Evolutionary conservation across 2,113 vertebrate species (phyloP).

Genomic region (Tragelaphus buxtoni): DNA sequence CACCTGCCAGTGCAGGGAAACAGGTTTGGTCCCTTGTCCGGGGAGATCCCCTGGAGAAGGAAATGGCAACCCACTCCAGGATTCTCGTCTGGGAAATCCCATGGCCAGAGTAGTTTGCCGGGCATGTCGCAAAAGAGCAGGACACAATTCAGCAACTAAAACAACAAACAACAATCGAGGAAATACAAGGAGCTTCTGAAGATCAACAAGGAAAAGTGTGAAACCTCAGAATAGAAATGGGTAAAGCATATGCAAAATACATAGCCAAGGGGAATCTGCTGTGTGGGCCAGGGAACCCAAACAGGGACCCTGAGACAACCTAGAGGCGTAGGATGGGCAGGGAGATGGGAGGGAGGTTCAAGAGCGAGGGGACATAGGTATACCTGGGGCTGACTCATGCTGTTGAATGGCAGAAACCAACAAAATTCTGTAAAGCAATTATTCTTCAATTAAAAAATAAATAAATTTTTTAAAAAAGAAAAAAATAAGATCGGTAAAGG

Average conservation of each 20-base stretch:
- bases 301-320: background rate
- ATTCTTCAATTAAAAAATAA: background rate
- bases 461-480: background rate
- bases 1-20: background rate
- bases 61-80: background rate
- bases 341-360: background rate
- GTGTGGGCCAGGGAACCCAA: background rate
- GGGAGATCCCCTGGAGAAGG: background rate
- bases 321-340: background rate
- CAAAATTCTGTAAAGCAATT: background rate
- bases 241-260: background rate
- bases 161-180: background rate
- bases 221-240: background rate
- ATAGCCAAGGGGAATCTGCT: background rate
- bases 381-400: background rate
- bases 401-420: background rate
- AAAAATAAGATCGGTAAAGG: background rate
- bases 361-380: background rate
- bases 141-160: background rate
- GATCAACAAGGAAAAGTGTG: background rate
- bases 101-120: fast-evolving
- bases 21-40: background rate
- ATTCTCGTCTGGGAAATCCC: background rate
- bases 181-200: background rate
- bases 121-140: background rate